Evolutionary conservation across 2,113 vertebrate species (phyloP), one percentile per base, ranked within the genome.

Genomic region (Cromileptes altivelis): DNA sequence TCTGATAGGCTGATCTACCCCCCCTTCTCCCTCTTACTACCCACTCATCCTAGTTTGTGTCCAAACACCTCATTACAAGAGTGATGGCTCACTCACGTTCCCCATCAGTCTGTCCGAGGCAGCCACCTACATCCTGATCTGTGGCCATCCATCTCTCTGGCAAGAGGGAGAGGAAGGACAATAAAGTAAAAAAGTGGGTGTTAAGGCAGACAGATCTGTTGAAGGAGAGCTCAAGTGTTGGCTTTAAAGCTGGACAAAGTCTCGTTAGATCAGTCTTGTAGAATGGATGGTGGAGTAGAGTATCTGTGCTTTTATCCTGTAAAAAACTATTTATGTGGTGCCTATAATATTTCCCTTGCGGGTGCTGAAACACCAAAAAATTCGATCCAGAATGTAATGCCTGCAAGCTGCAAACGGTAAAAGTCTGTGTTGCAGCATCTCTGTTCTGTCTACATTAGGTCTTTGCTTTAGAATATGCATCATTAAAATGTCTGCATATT

Each of bases 41-140:
- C 79, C 69, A 64, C 75, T 85, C 70, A 81, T 15, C 64, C 23
- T 50, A 45, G 9, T 78, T 81, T 73, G 64, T 80, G 81, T 83
- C 65, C 82, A 74, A 77, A 53, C 74, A 83, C 55, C 84, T 88
- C 86, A 88, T 87, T 84, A 84, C 79, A 90, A 89, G 93, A 94
- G 82, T 88, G 88, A 93, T 92, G 82, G 86, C 80, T 85, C 85
- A 60, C 70, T 90, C 70, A 60, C 11, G 2, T 57, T 78, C 69
- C 76, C 55, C 45, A 85, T 86, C 78, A 84, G 68, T 60, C 60
- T 73, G 65, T 80, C 72, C 19, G 13, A 86, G 78, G 64, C 56
- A 81, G 85, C 71, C 52, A n/a, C 82, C 80, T 90, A 84, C 85
- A 78, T 79, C 70, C 56, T 83, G 62, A 80, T 86, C 76, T 61